A percentile compares a stretch with the other conserved stretches of the same genome.
Conservation (phyloP, 2,113 vertebrate species). For the Oreochromis tanganicae region DNA sequence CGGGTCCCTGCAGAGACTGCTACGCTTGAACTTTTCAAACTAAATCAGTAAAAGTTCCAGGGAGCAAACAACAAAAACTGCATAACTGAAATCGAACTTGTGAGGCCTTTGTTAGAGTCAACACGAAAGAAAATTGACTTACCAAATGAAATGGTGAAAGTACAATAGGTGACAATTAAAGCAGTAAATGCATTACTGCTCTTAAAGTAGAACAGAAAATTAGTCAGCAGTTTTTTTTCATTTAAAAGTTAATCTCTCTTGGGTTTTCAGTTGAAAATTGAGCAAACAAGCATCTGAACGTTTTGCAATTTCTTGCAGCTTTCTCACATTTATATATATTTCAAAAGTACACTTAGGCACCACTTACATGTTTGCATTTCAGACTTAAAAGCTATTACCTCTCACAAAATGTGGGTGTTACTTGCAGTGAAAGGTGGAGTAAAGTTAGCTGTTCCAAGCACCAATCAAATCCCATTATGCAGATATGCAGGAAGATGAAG, state of each 20-base stretch:
- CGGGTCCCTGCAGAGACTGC: background rate
- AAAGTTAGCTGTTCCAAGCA: background rate
- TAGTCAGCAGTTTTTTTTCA: too few species aligned
- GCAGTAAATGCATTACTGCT: background rate
- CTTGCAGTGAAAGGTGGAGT: background rate
- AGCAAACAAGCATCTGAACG: background rate
- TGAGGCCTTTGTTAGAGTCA: background rate
- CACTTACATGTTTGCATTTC: background rate
- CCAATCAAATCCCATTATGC: background rate
- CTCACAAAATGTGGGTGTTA: background rate
- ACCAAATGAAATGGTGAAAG: background rate
- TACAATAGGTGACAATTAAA: background rate
- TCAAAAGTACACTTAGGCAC: background rate
- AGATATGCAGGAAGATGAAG: background rate
- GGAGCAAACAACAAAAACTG: background rate
- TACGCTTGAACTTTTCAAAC: constrained; percentile 2
- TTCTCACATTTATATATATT: background rate
- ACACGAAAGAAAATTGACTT: background rate
- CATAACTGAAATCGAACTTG: background rate
- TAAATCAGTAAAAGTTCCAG: constrained; percentile 2
- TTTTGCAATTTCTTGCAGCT: background rate
- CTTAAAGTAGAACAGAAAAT: background rate
- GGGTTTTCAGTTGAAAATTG: background rate
- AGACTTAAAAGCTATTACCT: background rate
- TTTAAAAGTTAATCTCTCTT: background rate